Conservation (phyloP, 2,797 vertebrate species). For the Avahi laniger region DNA sequence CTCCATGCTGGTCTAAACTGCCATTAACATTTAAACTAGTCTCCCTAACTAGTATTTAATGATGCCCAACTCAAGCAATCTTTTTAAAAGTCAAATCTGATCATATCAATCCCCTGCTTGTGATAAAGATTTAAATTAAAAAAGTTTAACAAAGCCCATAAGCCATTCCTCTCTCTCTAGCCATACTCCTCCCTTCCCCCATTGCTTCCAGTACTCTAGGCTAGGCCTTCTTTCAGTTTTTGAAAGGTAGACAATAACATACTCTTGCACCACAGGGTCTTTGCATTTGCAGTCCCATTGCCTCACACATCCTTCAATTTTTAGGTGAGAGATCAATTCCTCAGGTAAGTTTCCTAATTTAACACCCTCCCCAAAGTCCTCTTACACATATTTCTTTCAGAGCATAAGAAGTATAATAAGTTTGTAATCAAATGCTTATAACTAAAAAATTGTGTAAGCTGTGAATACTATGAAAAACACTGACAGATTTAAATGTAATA, state of each 20-base stretch:
- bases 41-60: background rate
- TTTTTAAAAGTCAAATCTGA: slow-evolving; percentile 1
- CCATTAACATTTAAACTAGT: background rate
- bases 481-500: slow-evolving; percentile 13
- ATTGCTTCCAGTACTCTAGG: background rate
- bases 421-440: slow-evolving; percentile 14
- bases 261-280: background rate
- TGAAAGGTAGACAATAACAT: background rate
- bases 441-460: slow-evolving; percentile 24
- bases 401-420: slow-evolving; percentile 17
- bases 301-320: slow-evolving; percentile 8
- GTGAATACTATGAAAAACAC: slow-evolving; percentile 6
- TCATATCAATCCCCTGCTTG: background rate
- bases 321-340: slow-evolving; percentile 1
- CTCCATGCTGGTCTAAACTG: background rate
- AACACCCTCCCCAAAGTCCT: slow-evolving; percentile 28
- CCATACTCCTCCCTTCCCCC: background rate
- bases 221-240: background rate
- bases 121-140: background rate
- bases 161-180: background rate
- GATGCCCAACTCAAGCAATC: background rate
- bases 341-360: slow-evolving; percentile 40
- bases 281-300: background rate
- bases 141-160: background rate
- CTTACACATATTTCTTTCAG: background rate